Conservation (phyloP, 2,888 invertebrate species). For the Eutolmus rufibarbis region DNA sequence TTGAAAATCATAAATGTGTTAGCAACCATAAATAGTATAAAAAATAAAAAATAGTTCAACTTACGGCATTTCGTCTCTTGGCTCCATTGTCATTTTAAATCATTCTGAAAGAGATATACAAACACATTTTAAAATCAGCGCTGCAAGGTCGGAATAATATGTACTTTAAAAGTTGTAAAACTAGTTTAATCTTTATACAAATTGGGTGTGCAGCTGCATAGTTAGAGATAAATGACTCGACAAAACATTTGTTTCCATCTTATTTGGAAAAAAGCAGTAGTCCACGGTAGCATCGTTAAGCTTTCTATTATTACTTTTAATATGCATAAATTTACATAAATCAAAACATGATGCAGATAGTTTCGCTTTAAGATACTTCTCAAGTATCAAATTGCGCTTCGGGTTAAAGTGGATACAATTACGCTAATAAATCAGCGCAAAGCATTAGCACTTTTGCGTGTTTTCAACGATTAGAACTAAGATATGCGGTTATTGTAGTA, state of each 20-base stretch:
- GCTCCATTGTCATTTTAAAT: constrained; percentile 6
- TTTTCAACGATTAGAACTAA: neutral
- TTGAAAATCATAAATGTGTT: neutral
- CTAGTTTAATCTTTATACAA: neutral
- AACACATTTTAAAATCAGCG: neutral
- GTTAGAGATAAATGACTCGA: neutral
- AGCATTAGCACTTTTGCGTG: neutral
- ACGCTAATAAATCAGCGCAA: neutral
- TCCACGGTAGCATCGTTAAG: neutral
- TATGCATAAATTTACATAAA: neutral
- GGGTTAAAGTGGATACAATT: neutral
- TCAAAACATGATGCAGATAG: neutral
- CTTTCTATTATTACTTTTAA: neutral
- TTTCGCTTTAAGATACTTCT: neutral
- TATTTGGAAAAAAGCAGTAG: no score
- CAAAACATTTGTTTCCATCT: neutral
- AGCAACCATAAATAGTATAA: neutral
- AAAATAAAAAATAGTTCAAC: neutral
- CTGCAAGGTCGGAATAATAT: neutral
- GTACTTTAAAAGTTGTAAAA: neutral
- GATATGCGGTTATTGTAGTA: neutral
- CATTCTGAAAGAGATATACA: constrained; percentile 9
- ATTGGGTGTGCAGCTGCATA: neutral
- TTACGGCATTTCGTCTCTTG: neutral
- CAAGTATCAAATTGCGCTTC: neutral